phyloP scores from a whole-genome alignment of 2,888 invertebrate species.

The Dasysyrphus albostriatus region DNA sequence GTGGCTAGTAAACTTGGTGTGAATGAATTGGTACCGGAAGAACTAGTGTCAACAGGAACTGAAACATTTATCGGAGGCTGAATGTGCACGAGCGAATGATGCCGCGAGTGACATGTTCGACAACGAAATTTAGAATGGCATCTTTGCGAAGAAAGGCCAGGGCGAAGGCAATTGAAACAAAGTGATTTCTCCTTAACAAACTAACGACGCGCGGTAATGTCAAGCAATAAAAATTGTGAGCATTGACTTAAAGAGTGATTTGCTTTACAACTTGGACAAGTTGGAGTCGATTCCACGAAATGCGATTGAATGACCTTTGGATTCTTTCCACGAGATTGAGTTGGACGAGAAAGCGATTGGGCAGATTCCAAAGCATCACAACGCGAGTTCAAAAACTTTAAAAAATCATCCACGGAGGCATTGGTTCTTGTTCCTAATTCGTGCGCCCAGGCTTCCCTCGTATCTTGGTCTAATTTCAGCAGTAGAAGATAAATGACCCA shows the following conservation, averaged over 20 bases:
- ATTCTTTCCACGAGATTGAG: no score
- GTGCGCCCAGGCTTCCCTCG: neutral
- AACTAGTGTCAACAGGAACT: neutral
- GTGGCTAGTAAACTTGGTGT: no score
- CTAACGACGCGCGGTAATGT: neutral
- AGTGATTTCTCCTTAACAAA: neutral
- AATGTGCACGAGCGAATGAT: conserved; percentile 28
- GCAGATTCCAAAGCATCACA: no score
- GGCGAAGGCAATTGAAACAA: conserved; percentile 1
- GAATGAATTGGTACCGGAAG: no score
- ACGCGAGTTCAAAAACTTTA: no score
- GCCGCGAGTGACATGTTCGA: conserved; percentile 7
- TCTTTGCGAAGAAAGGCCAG: no score
- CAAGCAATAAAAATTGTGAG: neutral
- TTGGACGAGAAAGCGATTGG: no score
- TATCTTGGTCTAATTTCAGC: conserved; percentile 14
- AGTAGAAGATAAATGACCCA: conserved; percentile 2
- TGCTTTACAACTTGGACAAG: no score
- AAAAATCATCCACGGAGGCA: neutral
- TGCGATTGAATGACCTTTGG: no score
- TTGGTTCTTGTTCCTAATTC: neutral
- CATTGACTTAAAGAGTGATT: no score
- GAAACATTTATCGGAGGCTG: neutral
- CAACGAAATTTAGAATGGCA: conserved; percentile 2
- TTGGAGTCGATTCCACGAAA: no score